These are phyloP conservation scores for Labeo catla DNA, from an alignment of 2,113 vertebrate genomes.

Conservation along the genomic window DNA sequence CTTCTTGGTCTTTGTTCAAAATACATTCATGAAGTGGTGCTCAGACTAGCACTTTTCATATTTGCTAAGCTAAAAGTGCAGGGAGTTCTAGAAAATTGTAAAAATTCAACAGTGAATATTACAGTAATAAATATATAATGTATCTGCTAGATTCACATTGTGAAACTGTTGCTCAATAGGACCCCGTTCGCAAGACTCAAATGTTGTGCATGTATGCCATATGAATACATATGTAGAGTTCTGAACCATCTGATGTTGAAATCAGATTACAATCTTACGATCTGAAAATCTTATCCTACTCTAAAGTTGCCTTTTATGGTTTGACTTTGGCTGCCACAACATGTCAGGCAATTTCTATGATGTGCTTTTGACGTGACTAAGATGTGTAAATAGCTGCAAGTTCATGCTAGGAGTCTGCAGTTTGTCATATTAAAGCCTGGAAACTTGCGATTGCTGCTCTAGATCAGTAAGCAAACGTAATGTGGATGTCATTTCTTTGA, in stretches of 20 bases:
- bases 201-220: not conserved
- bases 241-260: not conserved
- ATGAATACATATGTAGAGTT: conserved; percentile 27
- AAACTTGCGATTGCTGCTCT: not conserved
- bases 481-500: not conserved
- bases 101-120: not conserved
- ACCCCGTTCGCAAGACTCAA: not conserved
- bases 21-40: not conserved
- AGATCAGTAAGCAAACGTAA: too few species aligned
- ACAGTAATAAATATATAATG: conserved; percentile 3
- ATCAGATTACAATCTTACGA: not conserved
- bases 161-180: not conserved
- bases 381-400: conserved; percentile 13
- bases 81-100: not conserved
- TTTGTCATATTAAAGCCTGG: not conserved
- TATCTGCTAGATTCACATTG: not conserved
- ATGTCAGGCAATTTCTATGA: conserved; percentile 8
- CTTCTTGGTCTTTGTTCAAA: not conserved
- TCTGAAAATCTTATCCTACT: not conserved
- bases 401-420: not conserved
- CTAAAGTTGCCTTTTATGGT: not conserved
- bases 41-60: not conserved
- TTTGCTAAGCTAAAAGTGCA: not conserved
- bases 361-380: conserved; percentile 15
- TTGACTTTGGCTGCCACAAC: conserved; percentile 6